Conservation (phyloP, 2,113 vertebrate genomes). For the Emberiza fucata region DNA sequence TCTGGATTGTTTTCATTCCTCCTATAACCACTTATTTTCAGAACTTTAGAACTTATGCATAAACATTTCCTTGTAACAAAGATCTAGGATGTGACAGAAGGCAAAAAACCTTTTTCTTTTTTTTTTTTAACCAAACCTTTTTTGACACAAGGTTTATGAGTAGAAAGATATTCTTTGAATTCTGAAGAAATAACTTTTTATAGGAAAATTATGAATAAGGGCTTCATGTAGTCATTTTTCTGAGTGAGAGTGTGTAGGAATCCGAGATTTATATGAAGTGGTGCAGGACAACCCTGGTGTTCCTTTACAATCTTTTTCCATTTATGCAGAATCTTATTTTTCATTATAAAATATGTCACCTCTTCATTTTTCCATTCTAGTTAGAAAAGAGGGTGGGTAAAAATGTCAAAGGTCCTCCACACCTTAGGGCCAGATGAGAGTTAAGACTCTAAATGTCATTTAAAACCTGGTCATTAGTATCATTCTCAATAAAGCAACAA, state of each 20-base stretch:
- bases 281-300: not conserved
- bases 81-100: not conserved
- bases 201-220: not conserved
- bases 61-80: not conserved
- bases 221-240: not conserved
- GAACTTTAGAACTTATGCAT: not conserved
- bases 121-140: not conserved
- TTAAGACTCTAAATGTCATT: not conserved
- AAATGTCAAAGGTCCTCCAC: not conserved
- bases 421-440: not conserved
- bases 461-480: not conserved
- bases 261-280: not conserved
- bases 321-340: not conserved
- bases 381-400: not conserved
- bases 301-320: not conserved
- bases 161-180: not conserved
- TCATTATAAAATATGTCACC: not conserved
- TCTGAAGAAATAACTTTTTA: not conserved
- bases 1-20: not conserved
- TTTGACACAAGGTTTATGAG: not conserved
- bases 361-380: not conserved
- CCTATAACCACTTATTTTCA: not conserved
- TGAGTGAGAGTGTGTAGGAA: not conserved
- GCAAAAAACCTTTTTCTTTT: not conserved
- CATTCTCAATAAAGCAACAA: not conserved